Evolutionary conservation across 2,888 invertebrate genomes (phyloP).

Genomic region (Latrodectus elegans): DNA sequence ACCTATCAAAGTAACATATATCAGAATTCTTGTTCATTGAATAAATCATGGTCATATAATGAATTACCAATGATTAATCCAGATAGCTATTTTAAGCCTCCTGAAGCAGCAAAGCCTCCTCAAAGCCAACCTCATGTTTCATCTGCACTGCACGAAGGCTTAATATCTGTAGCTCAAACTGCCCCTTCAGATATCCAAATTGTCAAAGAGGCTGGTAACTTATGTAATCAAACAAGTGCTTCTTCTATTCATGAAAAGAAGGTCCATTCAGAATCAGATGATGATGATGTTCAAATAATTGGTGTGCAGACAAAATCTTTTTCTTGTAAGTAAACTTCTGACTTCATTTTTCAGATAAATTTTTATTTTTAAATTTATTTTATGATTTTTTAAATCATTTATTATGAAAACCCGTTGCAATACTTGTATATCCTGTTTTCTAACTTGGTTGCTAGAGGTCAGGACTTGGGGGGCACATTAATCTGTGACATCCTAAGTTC

Average conservation of each 20-base stretch:
- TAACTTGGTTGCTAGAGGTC: no score
- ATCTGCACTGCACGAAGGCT: conserved; percentile 36
- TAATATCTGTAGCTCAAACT: conserved; percentile 63
- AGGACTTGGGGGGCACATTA: no score
- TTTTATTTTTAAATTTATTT: no score
- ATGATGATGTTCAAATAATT: conserved; percentile 64
- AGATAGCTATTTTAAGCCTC: conserved; percentile 46
- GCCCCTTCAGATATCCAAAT: conserved; percentile 50
- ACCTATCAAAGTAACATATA: conserved; percentile 46
- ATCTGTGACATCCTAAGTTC: no score
- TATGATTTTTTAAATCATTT: no score
- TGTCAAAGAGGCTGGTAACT: conserved; percentile 1
- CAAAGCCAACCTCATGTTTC: conserved; percentile 21
- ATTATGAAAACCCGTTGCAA: not conserved
- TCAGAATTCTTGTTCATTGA: conserved; percentile 50
- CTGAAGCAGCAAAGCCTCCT: conserved; percentile 59
- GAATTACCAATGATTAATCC: conserved; percentile 45
- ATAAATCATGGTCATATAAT: conserved; percentile 50
- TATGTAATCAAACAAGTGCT: not conserved
- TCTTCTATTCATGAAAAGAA: not conserved
- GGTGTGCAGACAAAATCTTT: conserved; percentile 45
- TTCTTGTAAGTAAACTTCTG: conserved; percentile 32
- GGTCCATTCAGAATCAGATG: conserved; percentile 3
- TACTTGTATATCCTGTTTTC: no score
- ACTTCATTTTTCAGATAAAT: not conserved